Evolutionary conservation across 2,888 invertebrate species (phyloP), one percentile per base, ranked within the genome.

Genomic region (Leptinotarsa juncta): DNA sequence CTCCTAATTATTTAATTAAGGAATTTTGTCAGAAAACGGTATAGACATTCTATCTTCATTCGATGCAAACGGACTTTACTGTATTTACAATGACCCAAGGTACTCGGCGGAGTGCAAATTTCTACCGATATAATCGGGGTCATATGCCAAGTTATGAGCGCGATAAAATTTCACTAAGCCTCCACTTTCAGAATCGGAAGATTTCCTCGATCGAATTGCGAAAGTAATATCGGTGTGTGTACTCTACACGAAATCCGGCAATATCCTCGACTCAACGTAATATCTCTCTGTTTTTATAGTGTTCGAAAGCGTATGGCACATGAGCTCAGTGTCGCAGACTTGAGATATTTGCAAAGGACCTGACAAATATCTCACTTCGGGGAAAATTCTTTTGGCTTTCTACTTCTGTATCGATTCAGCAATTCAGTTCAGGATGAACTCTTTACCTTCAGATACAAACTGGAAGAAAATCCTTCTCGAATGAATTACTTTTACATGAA

Each of bases 221-320:
- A 82, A 83, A 82, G 85, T 84, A 85, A 85, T 85, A 86, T 84
- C 81, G 83, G 78, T 81, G 79, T 84, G 83, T 85, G 85, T 85
- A 84, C 84, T 82, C 78, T 83, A 79, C 80, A 80, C 82, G 79
- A 84, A 84, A 86, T 84, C 84, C 83, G 78, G 85, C 84, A 85
- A 85, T 85, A 85, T 84, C 79, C 82, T 80, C 79, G 80, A 72
- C 77, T 82, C 50, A 72, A 74, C 76, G 83, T 83, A 84, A 84
- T 85, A 85, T 84, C 83, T 81, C 78, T 80, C 80, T 82, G 83
- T 85, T 85, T 85, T 85, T 83, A 84, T 84, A 80, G 82, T 79
- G 81, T 81, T 81, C 78, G 80, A 83, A 82, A 82, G 79, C 83
- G 80, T 82, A 83, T 81, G 82, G 81, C 80, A 78, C 74, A 68